Conservation (phyloP, 2,888 invertebrate species). For the Scotopteryx bipunctaria region DNA sequence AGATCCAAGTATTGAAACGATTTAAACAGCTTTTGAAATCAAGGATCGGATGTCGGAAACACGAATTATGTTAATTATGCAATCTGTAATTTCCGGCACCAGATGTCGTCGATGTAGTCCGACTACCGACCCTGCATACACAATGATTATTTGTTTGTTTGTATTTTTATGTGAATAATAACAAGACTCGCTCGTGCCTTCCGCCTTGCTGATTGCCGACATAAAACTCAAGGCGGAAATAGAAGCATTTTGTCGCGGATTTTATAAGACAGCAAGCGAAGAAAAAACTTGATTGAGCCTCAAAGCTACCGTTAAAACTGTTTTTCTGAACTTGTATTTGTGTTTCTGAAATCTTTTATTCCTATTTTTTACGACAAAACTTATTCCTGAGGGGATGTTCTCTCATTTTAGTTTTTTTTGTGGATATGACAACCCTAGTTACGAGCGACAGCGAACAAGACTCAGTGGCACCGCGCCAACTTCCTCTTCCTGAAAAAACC, state of each 20-base stretch:
- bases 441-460: conserved; percentile 23
- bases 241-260: conserved; percentile 16
- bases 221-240: conserved; percentile 28
- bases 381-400: conserved; percentile 17
- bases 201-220: conserved; percentile 22
- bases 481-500: conserved; percentile 23
- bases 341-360: conserved; percentile 17
- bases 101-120: conserved; percentile 24
- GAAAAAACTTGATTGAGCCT: conserved; percentile 23
- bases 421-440: conserved; percentile 28
- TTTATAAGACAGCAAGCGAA: conserved; percentile 15
- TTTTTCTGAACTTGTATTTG: conserved; percentile 18
- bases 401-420: conserved; percentile 17
- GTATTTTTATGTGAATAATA: conserved; percentile 21
- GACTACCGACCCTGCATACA: conserved; percentile 26
- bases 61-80: conserved; percentile 44
- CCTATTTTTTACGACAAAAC: conserved; percentile 19
- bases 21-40: neutral
- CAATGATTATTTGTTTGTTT: conserved; percentile 25
- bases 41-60: conserved; percentile 25
- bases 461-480: conserved; percentile 30
- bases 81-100: conserved; percentile 36
- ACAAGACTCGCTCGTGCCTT: conserved; percentile 9
- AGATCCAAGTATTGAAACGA: neutral
- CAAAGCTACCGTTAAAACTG: conserved; percentile 24